A percentile compares a stretch with the other conserved stretches of the same genome.
These are phyloP conservation scores for Hydropsyche tenuis DNA, from an alignment of 1,140 invertebrate species.

Conservation along the genomic window DNA sequence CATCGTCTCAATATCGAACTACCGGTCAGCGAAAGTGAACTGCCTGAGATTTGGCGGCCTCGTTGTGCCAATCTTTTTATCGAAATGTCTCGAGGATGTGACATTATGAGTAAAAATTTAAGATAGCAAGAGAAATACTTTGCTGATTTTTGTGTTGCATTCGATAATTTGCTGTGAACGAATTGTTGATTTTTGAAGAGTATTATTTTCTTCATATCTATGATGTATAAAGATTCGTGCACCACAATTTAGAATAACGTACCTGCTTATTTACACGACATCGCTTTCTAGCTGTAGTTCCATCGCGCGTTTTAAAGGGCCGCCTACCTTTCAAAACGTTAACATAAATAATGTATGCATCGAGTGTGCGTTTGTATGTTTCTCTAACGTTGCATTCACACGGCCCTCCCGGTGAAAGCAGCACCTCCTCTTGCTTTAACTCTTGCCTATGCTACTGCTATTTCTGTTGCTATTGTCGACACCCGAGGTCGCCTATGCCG, in stretches of 20 bases:
- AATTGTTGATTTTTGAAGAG: too few species aligned
- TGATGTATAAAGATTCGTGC: not conserved
- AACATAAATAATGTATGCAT: conserved; percentile 32
- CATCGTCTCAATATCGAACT: not conserved
- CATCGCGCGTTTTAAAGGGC: conserved; percentile 23
- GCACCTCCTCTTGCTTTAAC: conserved; percentile 1
- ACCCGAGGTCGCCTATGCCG: not conserved
- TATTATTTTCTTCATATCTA: not conserved
- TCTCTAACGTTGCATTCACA: conserved; percentile 19
- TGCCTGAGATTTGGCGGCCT: not conserved
- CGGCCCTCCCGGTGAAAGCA: conserved; percentile 23
- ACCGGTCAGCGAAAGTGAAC: conserved; percentile 20
- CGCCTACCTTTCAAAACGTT: conserved; percentile 31
- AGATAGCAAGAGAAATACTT: too few species aligned
- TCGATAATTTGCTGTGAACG: too few species aligned
- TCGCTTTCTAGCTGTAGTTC: too few species aligned
- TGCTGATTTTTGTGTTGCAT: too few species aligned
- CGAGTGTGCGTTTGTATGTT: conserved; percentile 5
- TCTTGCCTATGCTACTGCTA: not conserved
- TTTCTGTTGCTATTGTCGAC: not conserved
- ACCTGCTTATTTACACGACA: not conserved
- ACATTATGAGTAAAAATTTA: too few species aligned
- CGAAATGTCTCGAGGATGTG: not conserved
- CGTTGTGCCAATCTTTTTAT: not conserved
- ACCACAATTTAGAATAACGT: not conserved